A percentile compares a stretch with the other conserved stretches of the same genome.
Conservation (phyloP, 1,140 invertebrate species). For the Ephestia elutella region DNA sequence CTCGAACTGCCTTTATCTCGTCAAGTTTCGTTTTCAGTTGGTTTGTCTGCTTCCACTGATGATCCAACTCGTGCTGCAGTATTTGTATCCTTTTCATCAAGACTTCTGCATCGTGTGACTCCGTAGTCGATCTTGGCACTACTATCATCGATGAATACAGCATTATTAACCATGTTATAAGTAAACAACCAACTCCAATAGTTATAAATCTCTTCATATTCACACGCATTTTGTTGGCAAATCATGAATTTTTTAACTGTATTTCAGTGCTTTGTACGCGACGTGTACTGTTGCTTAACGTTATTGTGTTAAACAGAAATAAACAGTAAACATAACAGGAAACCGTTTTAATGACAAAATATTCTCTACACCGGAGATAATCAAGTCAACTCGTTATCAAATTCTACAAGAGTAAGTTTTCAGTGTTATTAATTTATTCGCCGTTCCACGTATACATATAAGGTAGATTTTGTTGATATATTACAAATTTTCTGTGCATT, state of each 20-base stretch:
- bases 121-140: constrained; percentile 20
- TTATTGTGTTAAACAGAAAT: constrained; percentile 6
- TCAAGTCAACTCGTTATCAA: too few species aligned
- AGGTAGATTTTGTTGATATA: too few species aligned
- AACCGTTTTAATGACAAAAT: background rate
- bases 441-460: too few species aligned
- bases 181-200: constrained; percentile 17
- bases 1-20: constrained; percentile 30
- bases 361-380: too few species aligned
- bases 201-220: constrained; percentile 45
- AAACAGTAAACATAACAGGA: constrained; percentile 21
- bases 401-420: too few species aligned
- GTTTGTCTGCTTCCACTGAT: constrained; percentile 49
- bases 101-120: constrained; percentile 24
- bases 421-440: too few species aligned
- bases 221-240: constrained; percentile 40
- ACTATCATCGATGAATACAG: constrained; percentile 39
- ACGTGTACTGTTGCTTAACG: background rate
- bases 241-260: background rate
- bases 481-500: too few species aligned
- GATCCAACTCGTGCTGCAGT: constrained; percentile 43
- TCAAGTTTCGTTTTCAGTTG: constrained; percentile 49
- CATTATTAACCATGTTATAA: constrained; percentile 42
- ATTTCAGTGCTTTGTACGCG: background rate
- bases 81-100: constrained; percentile 44